Percentiles rank a stretch among this genome's conserved stretches.
phyloP scores from a whole-genome alignment of 2,113 vertebrate genomes.

The Callipepla californica region DNA sequence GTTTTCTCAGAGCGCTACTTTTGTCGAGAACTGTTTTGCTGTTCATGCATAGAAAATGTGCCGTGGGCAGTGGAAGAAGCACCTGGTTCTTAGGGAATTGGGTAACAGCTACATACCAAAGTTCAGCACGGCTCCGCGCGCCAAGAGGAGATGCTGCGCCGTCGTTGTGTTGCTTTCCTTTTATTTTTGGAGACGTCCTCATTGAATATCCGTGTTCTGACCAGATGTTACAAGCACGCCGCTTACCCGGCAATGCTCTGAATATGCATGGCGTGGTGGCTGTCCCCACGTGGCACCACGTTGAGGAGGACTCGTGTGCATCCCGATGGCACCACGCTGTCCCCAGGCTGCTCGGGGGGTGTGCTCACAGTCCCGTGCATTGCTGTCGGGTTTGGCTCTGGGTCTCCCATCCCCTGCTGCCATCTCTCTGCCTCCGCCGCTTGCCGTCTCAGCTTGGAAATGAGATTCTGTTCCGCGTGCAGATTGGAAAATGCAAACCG shows the following conservation, averaged over 20 bases:
- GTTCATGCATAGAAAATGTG: not conserved
- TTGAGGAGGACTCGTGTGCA: no score
- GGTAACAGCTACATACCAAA: constrained; percentile 44
- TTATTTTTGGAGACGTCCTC: not conserved
- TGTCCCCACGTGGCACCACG: not conserved
- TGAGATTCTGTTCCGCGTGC: constrained; percentile 11
- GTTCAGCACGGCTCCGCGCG: not conserved
- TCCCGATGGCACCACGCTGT: not conserved
- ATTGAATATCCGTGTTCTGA: not conserved
- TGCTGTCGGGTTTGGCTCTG: not conserved
- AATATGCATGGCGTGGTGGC: not conserved
- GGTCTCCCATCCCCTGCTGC: not conserved
- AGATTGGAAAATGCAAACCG: constrained; percentile 42
- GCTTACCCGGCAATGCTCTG: not conserved
- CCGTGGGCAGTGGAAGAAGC: not conserved
- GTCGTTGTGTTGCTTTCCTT: not conserved
- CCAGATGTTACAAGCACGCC: not conserved
- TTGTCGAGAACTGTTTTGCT: not conserved
- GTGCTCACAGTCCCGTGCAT: accelerated
- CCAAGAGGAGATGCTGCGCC: not conserved
- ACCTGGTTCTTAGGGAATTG: not conserved
- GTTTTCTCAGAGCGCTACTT: not conserved
- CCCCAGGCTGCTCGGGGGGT: accelerated
- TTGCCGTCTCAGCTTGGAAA: not conserved
- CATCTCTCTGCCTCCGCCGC: not conserved